Conservation (phyloP, 2,113 vertebrate species). For the Glareola pratincola region DNA sequence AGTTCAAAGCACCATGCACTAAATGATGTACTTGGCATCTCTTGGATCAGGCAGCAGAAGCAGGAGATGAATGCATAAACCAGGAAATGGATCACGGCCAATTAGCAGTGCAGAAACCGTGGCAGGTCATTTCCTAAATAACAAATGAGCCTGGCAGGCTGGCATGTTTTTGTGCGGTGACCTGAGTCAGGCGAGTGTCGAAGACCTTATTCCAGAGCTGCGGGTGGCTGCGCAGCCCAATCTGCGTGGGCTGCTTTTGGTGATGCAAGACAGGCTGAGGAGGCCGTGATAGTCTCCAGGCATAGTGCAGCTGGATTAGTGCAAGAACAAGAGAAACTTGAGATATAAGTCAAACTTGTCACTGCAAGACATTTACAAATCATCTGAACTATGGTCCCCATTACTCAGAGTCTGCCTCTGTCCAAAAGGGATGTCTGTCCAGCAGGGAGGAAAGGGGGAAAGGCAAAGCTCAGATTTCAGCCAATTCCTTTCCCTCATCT, state of each 20-base stretch:
- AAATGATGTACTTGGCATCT: background rate
- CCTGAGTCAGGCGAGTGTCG: conserved; percentile 20
- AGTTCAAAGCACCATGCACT: background rate
- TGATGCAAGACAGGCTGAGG: background rate
- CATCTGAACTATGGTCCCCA: conserved; percentile 36
- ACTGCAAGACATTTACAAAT: conserved; percentile 9
- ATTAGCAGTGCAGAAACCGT: conserved; percentile 43
- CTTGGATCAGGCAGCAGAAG: conserved; percentile 6
- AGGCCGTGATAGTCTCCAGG: background rate
- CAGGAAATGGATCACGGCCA: conserved; percentile 44
- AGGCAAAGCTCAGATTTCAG: background rate
- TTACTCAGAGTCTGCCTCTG: conserved; percentile 33
- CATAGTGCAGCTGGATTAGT: background rate
- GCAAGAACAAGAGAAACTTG: conserved; percentile 7
- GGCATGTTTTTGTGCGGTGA: conserved; percentile 35
- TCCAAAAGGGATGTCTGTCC: conserved; percentile 10
- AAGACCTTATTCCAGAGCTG: background rate
- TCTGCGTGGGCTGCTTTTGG: background rate
- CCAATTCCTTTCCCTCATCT: background rate
- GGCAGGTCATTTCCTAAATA: conserved; percentile 40
- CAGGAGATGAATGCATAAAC: conserved; percentile 36
- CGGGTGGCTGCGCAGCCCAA: background rate
- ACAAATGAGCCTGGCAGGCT: conserved; percentile 47
- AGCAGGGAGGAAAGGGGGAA: background rate
- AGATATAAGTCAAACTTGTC: conserved; percentile 25